Conservation (phyloP, 2,113 vertebrate species). For the Callospermophilus lateralis region DNA sequence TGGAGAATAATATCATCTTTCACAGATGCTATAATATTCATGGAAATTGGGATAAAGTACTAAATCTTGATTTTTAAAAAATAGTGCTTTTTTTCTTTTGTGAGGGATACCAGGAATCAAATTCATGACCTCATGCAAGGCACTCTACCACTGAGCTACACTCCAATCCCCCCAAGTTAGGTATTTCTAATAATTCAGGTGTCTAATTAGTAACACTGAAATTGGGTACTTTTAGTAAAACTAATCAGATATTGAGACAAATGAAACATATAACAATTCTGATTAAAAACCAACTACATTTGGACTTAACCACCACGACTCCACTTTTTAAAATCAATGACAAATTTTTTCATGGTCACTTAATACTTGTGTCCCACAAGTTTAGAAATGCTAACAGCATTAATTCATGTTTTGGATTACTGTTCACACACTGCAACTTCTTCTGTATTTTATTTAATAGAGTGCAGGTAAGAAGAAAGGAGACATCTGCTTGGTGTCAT, state of each 20-base stretch:
- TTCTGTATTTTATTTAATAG: background rate
- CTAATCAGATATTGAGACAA: background rate
- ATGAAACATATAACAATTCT: background rate
- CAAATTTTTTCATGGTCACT: constrained; percentile 7
- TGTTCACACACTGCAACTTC: constrained; percentile 1
- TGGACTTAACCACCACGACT: background rate
- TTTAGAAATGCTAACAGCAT: constrained; percentile 6
- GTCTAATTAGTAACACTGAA: background rate
- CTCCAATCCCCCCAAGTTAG: background rate
- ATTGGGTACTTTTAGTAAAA: background rate
- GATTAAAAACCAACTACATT: background rate
- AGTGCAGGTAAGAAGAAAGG: constrained; percentile 55
- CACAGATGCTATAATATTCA: background rate
- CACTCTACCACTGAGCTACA: no score
- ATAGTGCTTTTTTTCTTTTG: background rate
- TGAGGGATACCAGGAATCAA: no score
- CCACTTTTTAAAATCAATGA: background rate
- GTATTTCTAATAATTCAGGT: constrained; percentile 7
- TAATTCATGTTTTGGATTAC: constrained; percentile 32
- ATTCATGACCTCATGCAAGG: no score
- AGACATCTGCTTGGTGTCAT: constrained; percentile 17
- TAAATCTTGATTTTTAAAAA: background rate
- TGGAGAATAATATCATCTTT: background rate
- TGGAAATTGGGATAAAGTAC: background rate
- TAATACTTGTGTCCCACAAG: background rate